phyloP scores from a whole-genome alignment of 2,113 vertebrate species.

The Dipodomys stephensi region DNA sequence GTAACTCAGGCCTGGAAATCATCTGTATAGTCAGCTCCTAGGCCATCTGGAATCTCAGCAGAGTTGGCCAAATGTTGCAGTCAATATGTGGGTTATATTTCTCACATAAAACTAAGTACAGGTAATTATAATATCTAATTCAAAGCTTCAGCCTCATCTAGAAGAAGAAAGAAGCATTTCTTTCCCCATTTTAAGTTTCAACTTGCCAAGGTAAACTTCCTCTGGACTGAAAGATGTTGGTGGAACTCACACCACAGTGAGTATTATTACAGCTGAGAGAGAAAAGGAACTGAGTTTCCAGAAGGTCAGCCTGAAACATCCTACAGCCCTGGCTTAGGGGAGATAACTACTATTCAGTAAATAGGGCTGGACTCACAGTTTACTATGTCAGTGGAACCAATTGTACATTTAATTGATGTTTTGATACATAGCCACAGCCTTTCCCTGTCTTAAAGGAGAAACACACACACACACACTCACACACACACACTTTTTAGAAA shows the following conservation, averaged over 20 bases:
- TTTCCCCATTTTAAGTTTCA: slow-evolving; percentile 35
- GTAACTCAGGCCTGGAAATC: slow-evolving; percentile 3
- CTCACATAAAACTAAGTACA: slow-evolving; percentile 20
- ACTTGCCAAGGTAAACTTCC: slow-evolving; percentile 75
- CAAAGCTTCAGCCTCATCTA: slow-evolving; percentile 42
- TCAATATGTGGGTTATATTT: background rate
- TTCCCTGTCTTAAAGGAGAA: background rate
- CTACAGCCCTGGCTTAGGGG: background rate
- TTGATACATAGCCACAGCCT: background rate
- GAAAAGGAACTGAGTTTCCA: background rate
- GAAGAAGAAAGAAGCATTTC: slow-evolving; percentile 52
- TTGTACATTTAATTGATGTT: slow-evolving; percentile 35
- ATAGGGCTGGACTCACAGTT: background rate
- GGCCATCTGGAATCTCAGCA: slow-evolving; percentile 5
- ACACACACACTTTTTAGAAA: background rate
- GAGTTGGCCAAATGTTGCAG: background rate
- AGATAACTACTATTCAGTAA: background rate
- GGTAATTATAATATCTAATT: slow-evolving; percentile 39
- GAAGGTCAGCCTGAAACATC: slow-evolving; percentile 8
- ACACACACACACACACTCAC: too few relatives aligned
- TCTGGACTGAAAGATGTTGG: slow-evolving; percentile 44
- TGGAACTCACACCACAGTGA: slow-evolving; percentile 46
- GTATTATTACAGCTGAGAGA: slow-evolving; percentile 72
- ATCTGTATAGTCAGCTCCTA: background rate
- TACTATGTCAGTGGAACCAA: accelerated